These are phyloP conservation scores for Istiophorus platypterus DNA, from an alignment of 2,113 vertebrate species.

Conservation along the genomic window DNA sequence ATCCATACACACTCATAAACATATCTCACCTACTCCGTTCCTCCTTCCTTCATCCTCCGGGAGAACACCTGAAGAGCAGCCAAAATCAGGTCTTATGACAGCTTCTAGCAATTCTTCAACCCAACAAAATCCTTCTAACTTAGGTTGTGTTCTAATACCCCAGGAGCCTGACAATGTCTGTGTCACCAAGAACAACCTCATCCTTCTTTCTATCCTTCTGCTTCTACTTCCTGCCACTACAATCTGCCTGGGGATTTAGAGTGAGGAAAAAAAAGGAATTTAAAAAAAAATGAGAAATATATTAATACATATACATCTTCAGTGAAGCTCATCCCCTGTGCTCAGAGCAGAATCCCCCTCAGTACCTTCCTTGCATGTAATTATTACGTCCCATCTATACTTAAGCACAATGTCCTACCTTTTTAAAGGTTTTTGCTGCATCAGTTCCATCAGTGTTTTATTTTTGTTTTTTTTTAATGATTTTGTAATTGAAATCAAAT, in stretches of 20 bases:
- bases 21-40: constrained; percentile 4
- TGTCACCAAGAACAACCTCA: constrained; percentile 50
- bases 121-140: constrained; percentile 27
- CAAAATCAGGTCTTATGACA: constrained; percentile 24
- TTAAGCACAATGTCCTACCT: background rate
- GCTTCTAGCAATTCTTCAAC: constrained; percentile 42
- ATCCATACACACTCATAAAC: background rate
- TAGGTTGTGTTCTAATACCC: constrained; percentile 37
- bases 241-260: constrained; percentile 2
- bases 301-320: too few species aligned
- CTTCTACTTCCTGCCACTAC: background rate
- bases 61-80: constrained; percentile 42
- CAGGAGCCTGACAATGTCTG: constrained; percentile 50
- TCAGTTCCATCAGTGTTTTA: background rate
- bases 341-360: background rate
- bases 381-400: background rate
- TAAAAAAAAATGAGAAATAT: too few species aligned
- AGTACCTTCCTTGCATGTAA: too few species aligned
- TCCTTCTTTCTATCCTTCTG: constrained; percentile 19
- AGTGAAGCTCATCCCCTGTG: too few species aligned
- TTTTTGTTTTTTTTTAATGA: background rate
- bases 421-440: background rate
- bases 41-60: background rate
- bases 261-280: background rate
- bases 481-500: background rate